Evolutionary conservation across 1,140 invertebrate genomes (phyloP).

Genomic region (Geopemphigus sp.): DNA sequence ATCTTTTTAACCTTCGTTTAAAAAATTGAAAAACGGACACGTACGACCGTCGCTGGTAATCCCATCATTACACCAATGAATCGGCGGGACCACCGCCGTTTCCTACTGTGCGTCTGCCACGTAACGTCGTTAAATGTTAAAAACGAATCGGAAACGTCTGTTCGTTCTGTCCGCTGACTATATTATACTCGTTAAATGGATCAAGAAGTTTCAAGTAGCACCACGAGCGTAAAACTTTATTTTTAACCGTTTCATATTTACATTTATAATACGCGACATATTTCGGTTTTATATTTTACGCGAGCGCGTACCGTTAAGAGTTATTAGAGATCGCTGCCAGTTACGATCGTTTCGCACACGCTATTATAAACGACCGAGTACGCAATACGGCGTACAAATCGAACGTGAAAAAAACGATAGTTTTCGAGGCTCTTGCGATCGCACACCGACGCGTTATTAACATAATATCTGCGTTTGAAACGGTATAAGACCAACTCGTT

Average conservation of each 20-base stretch:
- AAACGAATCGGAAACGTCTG: neutral
- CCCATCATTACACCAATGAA: too few relatives aligned
- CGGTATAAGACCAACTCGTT: too few relatives aligned
- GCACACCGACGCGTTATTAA: neutral
- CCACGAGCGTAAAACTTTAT: neutral
- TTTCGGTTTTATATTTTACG: constrained; percentile 7
- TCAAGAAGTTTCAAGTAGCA: neutral
- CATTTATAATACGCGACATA: constrained; percentile 16
- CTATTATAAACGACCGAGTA: neutral
- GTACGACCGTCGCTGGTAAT: too few relatives aligned
- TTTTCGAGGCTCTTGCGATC: neutral
- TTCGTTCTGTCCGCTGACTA: neutral
- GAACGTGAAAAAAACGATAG: neutral
- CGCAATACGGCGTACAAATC: neutral
- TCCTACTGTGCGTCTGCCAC: too few relatives aligned
- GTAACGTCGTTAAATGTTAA: neutral
- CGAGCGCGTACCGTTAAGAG: neutral
- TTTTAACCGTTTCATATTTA: neutral
- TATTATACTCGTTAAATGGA: neutral
- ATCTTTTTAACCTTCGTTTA: too few relatives aligned
- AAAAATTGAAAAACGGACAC: too few relatives aligned
- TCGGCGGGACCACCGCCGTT: too few relatives aligned
- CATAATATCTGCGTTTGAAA: neutral
- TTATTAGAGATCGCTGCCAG: neutral
- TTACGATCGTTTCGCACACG: neutral